Conservation (phyloP, 1,140 invertebrate genomes). For the Drosophila pectinifera region DNA sequence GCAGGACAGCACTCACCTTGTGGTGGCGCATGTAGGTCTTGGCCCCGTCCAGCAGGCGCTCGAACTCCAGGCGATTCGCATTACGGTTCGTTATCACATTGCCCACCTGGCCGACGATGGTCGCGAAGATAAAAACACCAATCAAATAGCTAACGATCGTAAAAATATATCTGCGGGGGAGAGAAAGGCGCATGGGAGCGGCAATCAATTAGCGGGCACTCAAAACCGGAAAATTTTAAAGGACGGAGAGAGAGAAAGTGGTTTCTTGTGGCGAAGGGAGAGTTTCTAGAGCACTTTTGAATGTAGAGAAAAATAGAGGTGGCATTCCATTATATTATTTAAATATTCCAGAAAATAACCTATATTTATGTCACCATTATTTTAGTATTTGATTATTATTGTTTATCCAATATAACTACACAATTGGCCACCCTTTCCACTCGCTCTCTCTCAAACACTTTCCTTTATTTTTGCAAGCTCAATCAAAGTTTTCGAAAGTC, state of each 20-base stretch:
- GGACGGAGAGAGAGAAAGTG: background rate
- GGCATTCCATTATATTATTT: too few species aligned
- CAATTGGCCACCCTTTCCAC: too few species aligned
- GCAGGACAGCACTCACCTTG: too few species aligned
- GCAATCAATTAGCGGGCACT: conserved; percentile 22
- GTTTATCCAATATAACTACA: background rate
- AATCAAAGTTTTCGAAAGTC: conserved; percentile 88
- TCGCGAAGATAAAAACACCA: conserved; percentile 99
- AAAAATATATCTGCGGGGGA: conserved; percentile 93
- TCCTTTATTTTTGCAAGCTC: conserved; percentile 16
- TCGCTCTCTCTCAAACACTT: conserved; percentile 2
- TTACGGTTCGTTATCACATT: conserved; percentile 99
- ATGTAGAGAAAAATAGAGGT: background rate
- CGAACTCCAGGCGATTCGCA: conserved; percentile 98
- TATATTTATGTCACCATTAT: background rate
- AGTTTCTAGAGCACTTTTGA: background rate
- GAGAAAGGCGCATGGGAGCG: conserved; percentile 1
- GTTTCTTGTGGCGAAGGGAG: too few species aligned
- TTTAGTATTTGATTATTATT: background rate
- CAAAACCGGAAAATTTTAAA: background rate
- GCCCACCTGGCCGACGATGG: conserved; percentile 98
- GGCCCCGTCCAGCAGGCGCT: conserved; percentile 96
- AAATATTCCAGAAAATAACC: too few species aligned
- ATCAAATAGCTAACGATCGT: conserved; percentile 98
- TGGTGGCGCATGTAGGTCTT: conserved; percentile 99